Percentiles rank a stretch among this genome's conserved stretches.
Conservation (phyloP, 2,888 invertebrate genomes). For the Nephrotoma flavescens region DNA sequence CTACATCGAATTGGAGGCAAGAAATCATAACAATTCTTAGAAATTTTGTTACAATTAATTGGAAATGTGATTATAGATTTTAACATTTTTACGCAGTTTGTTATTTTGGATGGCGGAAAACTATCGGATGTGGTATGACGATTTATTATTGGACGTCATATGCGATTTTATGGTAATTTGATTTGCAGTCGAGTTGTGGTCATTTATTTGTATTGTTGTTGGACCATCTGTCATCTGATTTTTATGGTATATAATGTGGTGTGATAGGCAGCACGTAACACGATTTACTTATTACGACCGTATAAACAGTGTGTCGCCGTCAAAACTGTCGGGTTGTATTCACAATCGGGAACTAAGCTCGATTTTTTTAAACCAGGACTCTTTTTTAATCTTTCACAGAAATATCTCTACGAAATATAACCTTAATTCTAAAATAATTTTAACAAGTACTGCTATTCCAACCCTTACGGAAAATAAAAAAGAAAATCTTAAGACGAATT, state of each 20-base stretch:
- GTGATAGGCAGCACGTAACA: not conserved
- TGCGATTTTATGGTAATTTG: not conserved
- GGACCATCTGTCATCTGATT: not conserved
- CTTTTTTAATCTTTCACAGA: too few relatives aligned
- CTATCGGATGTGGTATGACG: not conserved
- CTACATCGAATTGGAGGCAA: not conserved
- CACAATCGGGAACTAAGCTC: too few relatives aligned
- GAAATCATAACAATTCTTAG: not conserved
- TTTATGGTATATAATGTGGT: not conserved
- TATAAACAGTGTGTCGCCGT: too few relatives aligned
- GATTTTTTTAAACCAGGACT: too few relatives aligned
- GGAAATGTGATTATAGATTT: not conserved
- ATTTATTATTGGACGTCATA: not conserved
- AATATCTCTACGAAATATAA: too few relatives aligned
- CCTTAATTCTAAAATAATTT: too few relatives aligned
- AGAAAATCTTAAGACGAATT: too few relatives aligned
- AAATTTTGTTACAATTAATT: not conserved
- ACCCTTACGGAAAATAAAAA: too few relatives aligned
- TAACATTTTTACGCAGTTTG: not conserved
- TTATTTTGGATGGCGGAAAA: not conserved
- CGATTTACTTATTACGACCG: not conserved
- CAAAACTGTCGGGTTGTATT: too few relatives aligned
- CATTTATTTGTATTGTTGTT: not conserved
- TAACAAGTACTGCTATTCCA: too few relatives aligned
- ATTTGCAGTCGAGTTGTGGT: not conserved